Conservation (phyloP, 2,797 vertebrate genomes). For the Sardinella longiceps region DNA sequence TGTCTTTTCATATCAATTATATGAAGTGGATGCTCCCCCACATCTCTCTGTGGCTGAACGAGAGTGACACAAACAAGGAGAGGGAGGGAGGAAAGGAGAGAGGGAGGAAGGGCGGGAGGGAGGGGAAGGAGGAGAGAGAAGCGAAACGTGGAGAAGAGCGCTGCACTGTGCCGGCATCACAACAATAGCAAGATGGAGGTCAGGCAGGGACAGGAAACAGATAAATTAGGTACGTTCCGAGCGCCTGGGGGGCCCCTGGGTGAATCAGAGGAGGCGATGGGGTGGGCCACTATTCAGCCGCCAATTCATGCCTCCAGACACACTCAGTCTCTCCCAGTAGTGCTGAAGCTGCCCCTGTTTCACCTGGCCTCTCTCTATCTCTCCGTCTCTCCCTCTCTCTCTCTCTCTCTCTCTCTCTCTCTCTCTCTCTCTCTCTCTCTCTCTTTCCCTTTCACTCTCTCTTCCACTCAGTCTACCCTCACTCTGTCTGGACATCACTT, state of each 20-base stretch:
- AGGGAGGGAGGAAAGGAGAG: neutral
- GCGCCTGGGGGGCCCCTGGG: slow-evolving; percentile 25
- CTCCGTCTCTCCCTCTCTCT: neutral
- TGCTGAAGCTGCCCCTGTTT: neutral
- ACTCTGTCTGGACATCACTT: neutral
- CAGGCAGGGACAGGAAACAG: slow-evolving; percentile 45
- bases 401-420: slow-evolving; percentile 2
- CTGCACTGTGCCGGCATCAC: neutral
- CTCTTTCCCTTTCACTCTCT: neutral
- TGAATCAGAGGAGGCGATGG: slow-evolving; percentile 31
- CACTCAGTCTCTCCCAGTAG: neutral
- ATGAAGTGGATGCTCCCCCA: slow-evolving; percentile 6
- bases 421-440: neutral
- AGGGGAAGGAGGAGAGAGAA: slow-evolving; percentile 14
- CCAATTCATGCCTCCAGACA: neutral
- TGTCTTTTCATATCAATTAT: slow-evolving; percentile 27
- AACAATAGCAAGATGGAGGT: slow-evolving; percentile 45
- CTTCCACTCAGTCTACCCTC: neutral
- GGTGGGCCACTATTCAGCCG: slow-evolving; percentile 31
- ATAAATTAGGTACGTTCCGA: slow-evolving; percentile 43
- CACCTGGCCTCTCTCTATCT: slow-evolving; percentile 9
- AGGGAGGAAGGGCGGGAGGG: too few relatives aligned
- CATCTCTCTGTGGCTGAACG: slow-evolving; percentile 2
- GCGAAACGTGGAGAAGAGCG: slow-evolving; percentile 17
- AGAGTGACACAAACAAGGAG: neutral